Percentiles rank a stretch among this genome's conserved stretches.
These are phyloP conservation scores for Drosophila tristis DNA, from an alignment of 1,140 invertebrate genomes.

Conservation along the genomic window DNA sequence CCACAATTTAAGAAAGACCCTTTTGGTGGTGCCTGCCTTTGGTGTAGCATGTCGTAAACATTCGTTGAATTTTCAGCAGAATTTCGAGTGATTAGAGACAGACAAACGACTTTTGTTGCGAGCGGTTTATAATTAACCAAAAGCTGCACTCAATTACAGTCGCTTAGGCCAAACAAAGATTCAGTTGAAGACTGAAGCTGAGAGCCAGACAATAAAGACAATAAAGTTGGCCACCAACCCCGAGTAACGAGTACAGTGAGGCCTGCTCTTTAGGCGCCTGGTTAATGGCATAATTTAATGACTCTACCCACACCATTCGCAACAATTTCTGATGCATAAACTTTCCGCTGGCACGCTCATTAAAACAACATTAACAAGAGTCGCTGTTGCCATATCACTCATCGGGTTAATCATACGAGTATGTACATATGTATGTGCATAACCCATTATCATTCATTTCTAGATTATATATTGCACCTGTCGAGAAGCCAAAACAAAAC, in stretches of 20 bases:
- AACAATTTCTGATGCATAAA: slow-evolving; percentile 13
- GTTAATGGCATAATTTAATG: slow-evolving; percentile 5
- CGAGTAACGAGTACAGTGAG: too few species aligned
- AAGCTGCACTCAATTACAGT: slow-evolving; percentile 12
- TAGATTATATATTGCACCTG: slow-evolving; percentile 41
- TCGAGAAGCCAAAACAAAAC: slow-evolving; percentile 26
- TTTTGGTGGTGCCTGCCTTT: slow-evolving; percentile 25
- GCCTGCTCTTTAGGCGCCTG: too few species aligned
- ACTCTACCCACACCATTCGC: neutral
- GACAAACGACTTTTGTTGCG: too few species aligned
- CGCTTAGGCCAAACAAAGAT: neutral
- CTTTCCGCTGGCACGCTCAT: slow-evolving; percentile 28
- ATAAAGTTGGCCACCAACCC: too few species aligned
- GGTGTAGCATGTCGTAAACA: slow-evolving; percentile 13
- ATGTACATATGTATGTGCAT: slow-evolving; percentile 1
- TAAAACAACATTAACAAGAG: slow-evolving; percentile 41
- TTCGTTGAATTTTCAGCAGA: slow-evolving; percentile 23
- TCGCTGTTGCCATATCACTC: slow-evolving; percentile 40
- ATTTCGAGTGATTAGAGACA: slow-evolving; percentile 34
- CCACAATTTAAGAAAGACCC: neutral
- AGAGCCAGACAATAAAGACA: too few species aligned
- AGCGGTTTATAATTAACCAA: slow-evolving; percentile 28
- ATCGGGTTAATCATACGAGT: slow-evolving; percentile 44
- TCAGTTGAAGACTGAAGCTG: neutral
- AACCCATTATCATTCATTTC: slow-evolving; percentile 50